Evolutionary conservation across 2,888 invertebrate genomes (phyloP), one percentile per base, ranked within the genome.

Genomic region (Leptinotarsa tumamoca): DNA sequence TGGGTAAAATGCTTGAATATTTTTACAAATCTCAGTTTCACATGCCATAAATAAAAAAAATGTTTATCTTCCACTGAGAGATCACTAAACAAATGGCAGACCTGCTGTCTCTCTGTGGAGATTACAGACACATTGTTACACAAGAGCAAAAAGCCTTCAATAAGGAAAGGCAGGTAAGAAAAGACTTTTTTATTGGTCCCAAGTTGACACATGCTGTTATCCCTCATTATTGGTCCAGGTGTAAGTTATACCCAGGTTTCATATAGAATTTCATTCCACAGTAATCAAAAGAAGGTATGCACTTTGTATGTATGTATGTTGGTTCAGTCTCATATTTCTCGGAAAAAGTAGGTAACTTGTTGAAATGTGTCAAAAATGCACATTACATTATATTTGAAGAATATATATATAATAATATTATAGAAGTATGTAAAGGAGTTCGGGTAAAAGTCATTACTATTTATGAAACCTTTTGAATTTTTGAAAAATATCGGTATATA

Each of bases 181-280:
- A 78, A 67, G 49, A 67, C 76, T 68, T 79, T 76, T 61, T 75
- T 74, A 71, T 72, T 51, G 69, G 74, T 74, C 77, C 75, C 75
- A 67, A 78, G 73, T 74, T 79, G 80, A 81, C 82, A 82, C 80
- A 81, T 82, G 82, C 80, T 77, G 80, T 75, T 78, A 78, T 79
- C 78, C 79, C 76, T 76, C 77, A 77, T 70, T 78, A 77, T 74
- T 71, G 71, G 79, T 78, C 82, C 82, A 82, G 82, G 82, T 82
- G 82, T 80, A 77, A 74, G 68, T 71, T 75, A 68, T 68, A 67
- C 63, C 33, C 33, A 33, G 43, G 33, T 33, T 33, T 63, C 33
- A 68, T 69, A 72, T 58, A 75, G 69, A 69, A 69, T 21, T 68
- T 54, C 18, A 63, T 75, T 68, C 63, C 50, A 75, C 66, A 72